phyloP scores from a whole-genome alignment of 2,797 vertebrate species.

The Fratercula arctica region DNA sequence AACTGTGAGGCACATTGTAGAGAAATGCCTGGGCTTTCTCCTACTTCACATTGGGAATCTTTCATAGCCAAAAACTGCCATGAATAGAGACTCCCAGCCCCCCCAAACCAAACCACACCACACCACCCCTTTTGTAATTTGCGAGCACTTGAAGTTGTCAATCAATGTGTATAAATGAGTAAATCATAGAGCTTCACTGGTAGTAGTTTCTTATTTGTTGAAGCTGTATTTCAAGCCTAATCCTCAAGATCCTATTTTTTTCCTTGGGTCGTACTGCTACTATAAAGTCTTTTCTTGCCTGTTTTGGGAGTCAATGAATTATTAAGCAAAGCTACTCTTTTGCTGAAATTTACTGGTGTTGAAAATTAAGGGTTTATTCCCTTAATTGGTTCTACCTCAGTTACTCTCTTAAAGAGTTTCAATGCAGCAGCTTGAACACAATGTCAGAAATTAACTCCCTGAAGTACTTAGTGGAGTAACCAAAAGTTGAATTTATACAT shows the following conservation, averaged over 20 bases:
- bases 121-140: background rate
- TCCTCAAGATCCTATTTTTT: background rate
- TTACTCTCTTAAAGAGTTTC: background rate
- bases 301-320: background rate
- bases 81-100: background rate
- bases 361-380: background rate
- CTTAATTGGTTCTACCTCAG: background rate
- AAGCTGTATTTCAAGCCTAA: background rate
- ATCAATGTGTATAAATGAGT: background rate
- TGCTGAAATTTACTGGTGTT: background rate
- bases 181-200: background rate
- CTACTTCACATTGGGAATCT: background rate
- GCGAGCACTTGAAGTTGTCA: rapidly evolving
- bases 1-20: background rate
- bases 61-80: background rate
- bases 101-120: background rate
- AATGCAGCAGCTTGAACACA: background rate
- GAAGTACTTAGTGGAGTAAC: background rate
- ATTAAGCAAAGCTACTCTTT: background rate
- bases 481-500: background rate
- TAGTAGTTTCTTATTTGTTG: background rate
- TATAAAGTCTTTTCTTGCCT: background rate
- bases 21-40: background rate
- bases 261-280: background rate
- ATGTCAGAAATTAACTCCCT: background rate